Conservation (phyloP, 2,113 vertebrate genomes). For the Corythoichthys intestinalis region DNA sequence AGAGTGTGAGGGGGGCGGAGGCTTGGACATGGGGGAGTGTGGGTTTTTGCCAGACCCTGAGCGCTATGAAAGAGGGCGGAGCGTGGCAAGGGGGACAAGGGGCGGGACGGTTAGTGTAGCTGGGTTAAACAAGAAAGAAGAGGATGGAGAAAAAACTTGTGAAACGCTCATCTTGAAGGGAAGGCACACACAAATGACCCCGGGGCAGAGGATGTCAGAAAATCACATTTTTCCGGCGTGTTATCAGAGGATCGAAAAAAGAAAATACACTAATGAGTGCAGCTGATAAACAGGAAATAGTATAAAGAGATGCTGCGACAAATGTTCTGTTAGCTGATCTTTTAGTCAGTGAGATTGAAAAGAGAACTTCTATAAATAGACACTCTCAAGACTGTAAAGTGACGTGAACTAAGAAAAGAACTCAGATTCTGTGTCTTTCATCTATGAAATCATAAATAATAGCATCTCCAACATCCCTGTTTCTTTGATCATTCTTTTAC, state of each 20-base stretch:
- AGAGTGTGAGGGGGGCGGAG: constrained; percentile 60
- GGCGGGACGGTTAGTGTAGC: constrained; percentile 44
- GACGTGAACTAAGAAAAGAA: constrained; percentile 40
- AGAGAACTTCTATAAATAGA: constrained; percentile 66
- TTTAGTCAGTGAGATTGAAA: constrained; percentile 33
- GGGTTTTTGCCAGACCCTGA: constrained; percentile 51
- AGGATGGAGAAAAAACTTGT: constrained; percentile 20
- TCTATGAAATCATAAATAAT: constrained; percentile 9
- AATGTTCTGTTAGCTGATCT: constrained; percentile 24
- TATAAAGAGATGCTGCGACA: background rate
- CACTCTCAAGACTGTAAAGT: constrained; percentile 45
- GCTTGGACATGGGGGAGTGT: constrained; percentile 54
- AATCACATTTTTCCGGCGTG: constrained; percentile 13
- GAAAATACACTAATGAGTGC: background rate
- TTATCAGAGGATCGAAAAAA: constrained; percentile 18
- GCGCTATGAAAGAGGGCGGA: constrained; percentile 60
- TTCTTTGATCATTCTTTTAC: constrained; percentile 4
- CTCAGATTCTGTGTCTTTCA: constrained; percentile 13
- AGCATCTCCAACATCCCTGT: constrained; percentile 13
- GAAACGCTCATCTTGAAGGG: constrained; percentile 5
- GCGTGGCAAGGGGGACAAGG: constrained; percentile 44
- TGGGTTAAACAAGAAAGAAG: constrained; percentile 29
- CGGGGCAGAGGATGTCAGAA: background rate
- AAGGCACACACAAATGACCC: constrained; percentile 18
- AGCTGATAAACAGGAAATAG: background rate